A percentile compares a stretch with the other conserved stretches of the same genome.
These are phyloP conservation scores for Meloidogyne floridensis DNA, from an alignment of 1,140 invertebrate genomes.

Conservation along the genomic window DNA sequence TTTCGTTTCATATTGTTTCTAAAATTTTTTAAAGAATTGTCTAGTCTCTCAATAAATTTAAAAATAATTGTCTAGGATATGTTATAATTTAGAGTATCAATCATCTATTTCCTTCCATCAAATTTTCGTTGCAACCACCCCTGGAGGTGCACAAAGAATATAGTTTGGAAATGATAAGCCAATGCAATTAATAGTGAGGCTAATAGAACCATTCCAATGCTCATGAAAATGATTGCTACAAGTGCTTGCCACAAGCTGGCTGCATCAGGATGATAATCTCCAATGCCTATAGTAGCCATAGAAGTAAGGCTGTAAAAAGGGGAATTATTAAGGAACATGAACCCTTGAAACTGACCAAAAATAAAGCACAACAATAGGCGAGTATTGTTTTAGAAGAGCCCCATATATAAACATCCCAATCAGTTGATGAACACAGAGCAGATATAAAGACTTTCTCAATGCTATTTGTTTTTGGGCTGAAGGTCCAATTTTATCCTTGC, in stretches of 20 bases:
- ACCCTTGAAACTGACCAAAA: slow-evolving; percentile 9
- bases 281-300: slow-evolving; percentile 29
- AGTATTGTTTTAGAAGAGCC: slow-evolving; percentile 19
- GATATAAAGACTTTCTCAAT: slow-evolving; percentile 2
- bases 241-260: slow-evolving; percentile 1
- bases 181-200: slow-evolving; percentile 23
- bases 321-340: not conserved
- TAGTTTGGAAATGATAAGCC: slow-evolving; percentile 30
- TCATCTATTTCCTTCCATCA: not conserved
- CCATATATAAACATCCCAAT: slow-evolving; percentile 16
- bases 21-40: not conserved
- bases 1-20: not conserved
- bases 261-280: slow-evolving; percentile 21
- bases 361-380: slow-evolving; percentile 12
- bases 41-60: not conserved
- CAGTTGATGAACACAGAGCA: slow-evolving; percentile 24
- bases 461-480: slow-evolving; percentile 17
- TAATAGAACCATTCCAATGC: slow-evolving; percentile 19
- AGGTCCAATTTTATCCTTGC: not conserved
- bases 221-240: slow-evolving; percentile 27
- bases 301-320: slow-evolving; percentile 23
- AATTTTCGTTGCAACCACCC: slow-evolving; percentile 13
- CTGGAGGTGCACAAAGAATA: slow-evolving; percentile 13
- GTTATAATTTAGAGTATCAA: not conserved
- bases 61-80: no score